Conservation (phyloP, 1,140 invertebrate genomes). For the Tetranychus cinnabarinus region DNA sequence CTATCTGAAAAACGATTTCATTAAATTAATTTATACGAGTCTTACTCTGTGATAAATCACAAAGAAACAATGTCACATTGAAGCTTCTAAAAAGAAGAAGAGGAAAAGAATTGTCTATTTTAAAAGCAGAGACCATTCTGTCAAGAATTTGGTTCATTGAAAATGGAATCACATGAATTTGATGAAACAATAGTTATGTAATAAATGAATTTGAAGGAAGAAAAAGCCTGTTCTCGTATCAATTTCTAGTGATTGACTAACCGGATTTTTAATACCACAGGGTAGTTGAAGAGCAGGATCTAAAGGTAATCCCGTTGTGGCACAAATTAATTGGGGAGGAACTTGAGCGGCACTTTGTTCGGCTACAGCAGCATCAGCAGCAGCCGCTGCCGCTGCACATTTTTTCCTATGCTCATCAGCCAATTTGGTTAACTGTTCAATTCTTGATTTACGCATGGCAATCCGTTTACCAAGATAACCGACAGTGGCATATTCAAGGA, state of each 20-base stretch:
- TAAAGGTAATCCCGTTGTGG: neutral
- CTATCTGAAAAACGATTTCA: no score
- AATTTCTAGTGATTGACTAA: neutral
- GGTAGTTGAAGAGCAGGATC: neutral
- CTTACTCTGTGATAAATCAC: no score
- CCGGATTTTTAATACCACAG: neutral
- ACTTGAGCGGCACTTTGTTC: neutral
- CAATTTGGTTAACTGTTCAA: conserved; percentile 61
- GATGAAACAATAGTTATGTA: no score
- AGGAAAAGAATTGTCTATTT: no score
- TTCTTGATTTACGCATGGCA: conserved; percentile 74
- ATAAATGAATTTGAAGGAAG: no score
- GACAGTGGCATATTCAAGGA: conserved; percentile 55
- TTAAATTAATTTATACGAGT: no score
- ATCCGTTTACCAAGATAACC: conserved; percentile 85
- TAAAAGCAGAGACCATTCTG: no score
- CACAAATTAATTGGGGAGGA: neutral
- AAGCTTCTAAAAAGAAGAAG: no score
- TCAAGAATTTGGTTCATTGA: no score
- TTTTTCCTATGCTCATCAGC: conserved; percentile 38
- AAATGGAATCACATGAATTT: no score
- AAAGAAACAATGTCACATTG: no score
- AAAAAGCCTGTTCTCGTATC: no score
- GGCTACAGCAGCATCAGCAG: conserved; percentile 5
- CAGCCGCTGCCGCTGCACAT: conserved; percentile 10